These are phyloP conservation scores for Drosophila elegans DNA, from an alignment of 1,140 invertebrate genomes.

Conservation along the genomic window DNA sequence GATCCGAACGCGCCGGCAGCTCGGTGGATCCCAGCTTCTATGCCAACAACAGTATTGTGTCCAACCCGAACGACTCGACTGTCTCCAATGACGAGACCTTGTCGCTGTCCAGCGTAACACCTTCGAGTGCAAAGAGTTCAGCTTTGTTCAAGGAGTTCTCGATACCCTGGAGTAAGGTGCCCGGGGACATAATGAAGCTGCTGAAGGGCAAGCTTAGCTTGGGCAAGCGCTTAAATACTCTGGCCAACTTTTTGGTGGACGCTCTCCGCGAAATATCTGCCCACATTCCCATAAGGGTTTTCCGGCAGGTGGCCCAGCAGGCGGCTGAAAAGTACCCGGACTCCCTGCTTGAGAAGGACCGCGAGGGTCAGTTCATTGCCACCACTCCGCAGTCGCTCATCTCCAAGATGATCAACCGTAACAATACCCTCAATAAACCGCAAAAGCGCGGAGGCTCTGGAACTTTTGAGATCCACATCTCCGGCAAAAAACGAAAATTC, in stretches of 20 bases:
- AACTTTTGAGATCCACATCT: constrained; percentile 59
- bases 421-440: constrained; percentile 65
- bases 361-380: constrained; percentile 71
- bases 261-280: constrained; percentile 54
- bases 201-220: constrained; percentile 55
- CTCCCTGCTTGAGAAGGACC: constrained; percentile 69
- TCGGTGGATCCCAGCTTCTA: constrained; percentile 71
- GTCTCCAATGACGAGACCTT: constrained; percentile 71
- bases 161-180: constrained; percentile 75
- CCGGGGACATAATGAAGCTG: constrained; percentile 69
- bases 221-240: constrained; percentile 66
- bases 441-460: constrained; percentile 63
- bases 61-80: constrained; percentile 70
- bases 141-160: constrained; percentile 67
- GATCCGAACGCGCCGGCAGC: constrained; percentile 69
- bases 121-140: constrained; percentile 59
- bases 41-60: constrained; percentile 62
- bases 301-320: constrained; percentile 70
- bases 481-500: constrained; percentile 63
- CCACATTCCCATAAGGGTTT: constrained; percentile 64
- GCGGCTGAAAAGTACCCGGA: constrained; percentile 73
- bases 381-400: constrained; percentile 72
- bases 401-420: constrained; percentile 75
- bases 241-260: constrained; percentile 66
- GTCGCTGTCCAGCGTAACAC: constrained; percentile 65